Evolutionary conservation across 2,113 vertebrate species (phyloP), one percentile per base, ranked within the genome.

Genomic region (Canis aureus): DNA sequence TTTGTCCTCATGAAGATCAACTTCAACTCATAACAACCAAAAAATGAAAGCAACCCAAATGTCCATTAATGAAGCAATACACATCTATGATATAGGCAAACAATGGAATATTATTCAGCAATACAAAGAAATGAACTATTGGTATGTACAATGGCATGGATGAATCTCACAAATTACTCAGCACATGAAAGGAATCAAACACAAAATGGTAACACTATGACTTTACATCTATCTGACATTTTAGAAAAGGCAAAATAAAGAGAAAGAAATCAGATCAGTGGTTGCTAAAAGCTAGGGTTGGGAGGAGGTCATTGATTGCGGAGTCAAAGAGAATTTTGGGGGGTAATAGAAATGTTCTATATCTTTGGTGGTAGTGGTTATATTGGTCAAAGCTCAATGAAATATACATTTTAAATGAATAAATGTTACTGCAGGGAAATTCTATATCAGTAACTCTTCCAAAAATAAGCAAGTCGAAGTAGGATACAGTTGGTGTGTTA

Each of bases 71-170:
- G 25, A 85, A 51, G 23, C 53, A 19, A 55, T 43, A 53, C 62
- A 49, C 23, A 19, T 51, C 5, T 43, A 29, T 76, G 49, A 29
- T 8, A 35, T 0, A 20, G 32, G 22, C 51, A 49, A 59, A 49
- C 49, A 22, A 11, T 8, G 25, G 25, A 49, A 73, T n/a, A 32
- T 76, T 62, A 32, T n/a, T 38, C 13, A 38, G 43, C 13, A 76
- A 51, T 76, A 27, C 17, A 57, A 64, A 73, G 27, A 55, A 20
- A 64, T 71, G 43, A 71, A 38, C 32, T 32, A 2, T 1, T 29
- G 4, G 25, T 9, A 20, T 5, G 4, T 15, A 6, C 29, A 19
- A 20, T 9, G 51, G 57, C 11, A 0, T 43, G 29, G 17, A 5
- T 66, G 49, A 74, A 51, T 51, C 60, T 60, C 51, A 69, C 51